These are phyloP conservation scores for Stegastes partitus DNA, from an alignment of 2,113 vertebrate genomes.

Conservation along the genomic window DNA sequence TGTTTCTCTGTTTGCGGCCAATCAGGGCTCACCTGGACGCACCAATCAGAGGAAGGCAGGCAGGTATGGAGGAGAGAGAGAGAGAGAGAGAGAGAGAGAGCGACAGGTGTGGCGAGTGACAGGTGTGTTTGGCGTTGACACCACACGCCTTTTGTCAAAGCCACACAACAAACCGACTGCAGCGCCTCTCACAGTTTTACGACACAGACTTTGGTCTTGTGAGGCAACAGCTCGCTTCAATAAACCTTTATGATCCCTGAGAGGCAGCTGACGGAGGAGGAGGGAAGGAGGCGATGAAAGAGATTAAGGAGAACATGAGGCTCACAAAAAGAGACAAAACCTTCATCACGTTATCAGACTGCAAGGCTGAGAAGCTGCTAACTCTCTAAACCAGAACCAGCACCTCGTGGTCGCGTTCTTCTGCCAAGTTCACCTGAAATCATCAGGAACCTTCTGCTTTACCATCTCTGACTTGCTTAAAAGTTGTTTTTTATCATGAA, in stretches of 20 bases:
- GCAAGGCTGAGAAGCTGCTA: too few species aligned
- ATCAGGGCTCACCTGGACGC: conserved; percentile 28
- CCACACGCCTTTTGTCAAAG: conserved; percentile 40
- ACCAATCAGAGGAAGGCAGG: conserved; percentile 45
- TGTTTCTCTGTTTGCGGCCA: conserved; percentile 37
- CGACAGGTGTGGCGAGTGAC: conserved; percentile 45
- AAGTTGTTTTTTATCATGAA: too few species aligned
- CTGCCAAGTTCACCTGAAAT: too few species aligned
- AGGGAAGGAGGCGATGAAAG: too few species aligned
- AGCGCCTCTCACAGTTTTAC: conserved; percentile 26
- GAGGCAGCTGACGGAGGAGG: neutral
- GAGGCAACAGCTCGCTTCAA: neutral
- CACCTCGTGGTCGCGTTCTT: too few species aligned
- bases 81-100: conserved; percentile 46
- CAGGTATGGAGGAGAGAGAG: conserved; percentile 46
- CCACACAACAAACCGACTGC: neutral
- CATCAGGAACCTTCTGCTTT: too few species aligned
- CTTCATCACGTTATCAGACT: too few species aligned
- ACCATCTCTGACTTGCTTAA: too few species aligned
- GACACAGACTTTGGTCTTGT: conserved; percentile 1
- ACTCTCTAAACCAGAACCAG: too few species aligned
- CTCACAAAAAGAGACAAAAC: neutral
- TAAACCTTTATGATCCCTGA: conserved; percentile 34
- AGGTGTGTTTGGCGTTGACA: conserved; percentile 50
- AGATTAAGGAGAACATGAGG: too few species aligned